phyloP scores from a whole-genome alignment of 2,113 vertebrate genomes.

The Plectropomus leopardus region DNA sequence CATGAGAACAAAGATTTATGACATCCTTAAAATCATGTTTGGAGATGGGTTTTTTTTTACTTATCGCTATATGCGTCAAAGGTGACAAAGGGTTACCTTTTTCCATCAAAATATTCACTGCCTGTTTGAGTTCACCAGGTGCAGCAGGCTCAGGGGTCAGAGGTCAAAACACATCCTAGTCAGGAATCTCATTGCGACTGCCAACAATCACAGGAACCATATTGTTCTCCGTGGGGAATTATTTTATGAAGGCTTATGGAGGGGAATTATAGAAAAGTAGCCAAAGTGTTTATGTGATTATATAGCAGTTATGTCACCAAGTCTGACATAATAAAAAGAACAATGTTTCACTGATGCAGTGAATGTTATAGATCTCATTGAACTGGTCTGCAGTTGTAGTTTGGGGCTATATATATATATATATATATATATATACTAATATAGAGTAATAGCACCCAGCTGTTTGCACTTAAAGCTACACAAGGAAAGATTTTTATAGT shows the following conservation, averaged over 20 bases:
- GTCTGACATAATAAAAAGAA: slow-evolving; percentile 44
- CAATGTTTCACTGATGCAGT: slow-evolving; percentile 35
- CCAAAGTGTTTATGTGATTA: slow-evolving; percentile 42
- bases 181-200: slow-evolving; percentile 54
- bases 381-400: neutral
- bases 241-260: slow-evolving; percentile 31
- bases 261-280: slow-evolving; percentile 30
- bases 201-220: slow-evolving; percentile 67
- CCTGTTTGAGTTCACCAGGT: slow-evolving; percentile 53
- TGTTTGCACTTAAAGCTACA: slow-evolving; percentile 6
- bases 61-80: slow-evolving; percentile 2
- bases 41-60: neutral
- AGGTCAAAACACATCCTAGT: slow-evolving; percentile 56
- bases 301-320: slow-evolving; percentile 27
- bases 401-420: neutral
- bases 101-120: slow-evolving; percentile 57
- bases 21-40: slow-evolving; percentile 21
- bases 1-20: slow-evolving; percentile 18
- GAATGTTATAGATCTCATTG: slow-evolving; percentile 28
- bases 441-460: neutral
- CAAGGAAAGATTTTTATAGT: neutral
- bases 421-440: neutral
- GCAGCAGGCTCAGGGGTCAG: slow-evolving; percentile 41
- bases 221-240: slow-evolving; percentile 51
- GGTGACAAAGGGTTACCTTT: slow-evolving; percentile 12